Base-by-base conservation (phyloP, 1,140 invertebrate species). In the Tetranychus cinnabarinus region DNA sequence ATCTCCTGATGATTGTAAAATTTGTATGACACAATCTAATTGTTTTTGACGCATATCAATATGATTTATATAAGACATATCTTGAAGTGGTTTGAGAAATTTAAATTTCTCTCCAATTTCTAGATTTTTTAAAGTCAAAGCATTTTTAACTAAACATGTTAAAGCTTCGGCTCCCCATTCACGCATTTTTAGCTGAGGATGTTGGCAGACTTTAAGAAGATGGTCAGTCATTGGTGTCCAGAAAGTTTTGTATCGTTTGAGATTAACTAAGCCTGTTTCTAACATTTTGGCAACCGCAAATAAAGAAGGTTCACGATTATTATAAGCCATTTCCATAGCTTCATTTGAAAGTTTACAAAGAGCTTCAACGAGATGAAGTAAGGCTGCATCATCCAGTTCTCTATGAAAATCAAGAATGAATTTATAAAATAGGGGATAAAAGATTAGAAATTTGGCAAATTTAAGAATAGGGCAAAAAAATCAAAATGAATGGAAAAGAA, bases 91-190 rank as follows among this genome's bases (percentile, higher is more conserved):
- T 8, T 12, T 13, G n/a, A 50, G 34, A 36, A 23, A 48, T 10
- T 33, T 54, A 23, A 10, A 23, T 55, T 56, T 45, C 23, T 42
- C 33, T 12, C 35, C 23, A 35, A 54, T 56, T 23, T 15, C 31
- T n/a, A 39, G 15, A 33, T 54, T 34, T 74, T 88, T 86, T 66
- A 84, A 82, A 64, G 85, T 82, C 52, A 97, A 77, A n/a, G 89
- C 89, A 0, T 86, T 83, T 74, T 89, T 88, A 0, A 97, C 88
- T 31, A 98, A 74, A 69, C 88, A 89, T 0, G 92, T 97, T 23
- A 97, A 82, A 2, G 92, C 90, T 74, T 96, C 89, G 1, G 93
- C 89, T 6, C 91, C 92, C 91, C 92, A 97, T 73, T 92, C 89
- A 42, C 93, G 77, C 86, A 97, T 90, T 62, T 86, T 77, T 60